A percentile compares a stretch with the other conserved stretches of the same genome.
phyloP scores from a whole-genome alignment of 2,797 vertebrate species.

The Sternotherus odoratus region DNA sequence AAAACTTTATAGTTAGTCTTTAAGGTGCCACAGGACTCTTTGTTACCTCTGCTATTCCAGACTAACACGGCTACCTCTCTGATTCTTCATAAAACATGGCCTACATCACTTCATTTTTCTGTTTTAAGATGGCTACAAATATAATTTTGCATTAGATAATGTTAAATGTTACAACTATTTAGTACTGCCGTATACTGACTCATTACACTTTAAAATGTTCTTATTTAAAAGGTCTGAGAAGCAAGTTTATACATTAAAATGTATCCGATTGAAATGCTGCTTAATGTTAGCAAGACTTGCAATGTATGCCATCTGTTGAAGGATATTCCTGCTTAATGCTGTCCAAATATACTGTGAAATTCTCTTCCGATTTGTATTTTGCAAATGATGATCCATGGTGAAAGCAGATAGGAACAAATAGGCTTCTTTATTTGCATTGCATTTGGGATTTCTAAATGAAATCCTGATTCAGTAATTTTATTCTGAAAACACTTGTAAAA shows the following conservation, averaged over 20 bases:
- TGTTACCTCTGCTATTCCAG: too few relatives aligned
- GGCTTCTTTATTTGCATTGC: neutral
- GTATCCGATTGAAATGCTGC: neutral
- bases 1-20: too few relatives aligned
- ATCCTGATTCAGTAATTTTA: conserved; percentile 7
- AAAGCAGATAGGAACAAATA: neutral
- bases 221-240: conserved; percentile 27
- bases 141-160: neutral
- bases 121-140: neutral
- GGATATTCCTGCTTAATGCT: conserved; percentile 53
- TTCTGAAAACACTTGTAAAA: neutral
- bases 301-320: neutral
- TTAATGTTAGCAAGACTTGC: conserved; percentile 48
- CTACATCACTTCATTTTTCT: neutral
- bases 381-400: neutral
- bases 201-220: neutral
- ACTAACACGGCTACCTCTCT: too few relatives aligned
- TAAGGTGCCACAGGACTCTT: too few relatives aligned
- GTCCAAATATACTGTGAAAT: conserved; percentile 52
- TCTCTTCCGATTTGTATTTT: neutral
- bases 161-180: conserved; percentile 9
- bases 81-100: conserved; percentile 25
- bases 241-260: neutral
- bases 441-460: neutral
- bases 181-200: neutral